A percentile compares a stretch with the other conserved stretches of the same genome.
Conservation (phyloP, 1,140 invertebrate genomes). For the Aricia agestis region DNA sequence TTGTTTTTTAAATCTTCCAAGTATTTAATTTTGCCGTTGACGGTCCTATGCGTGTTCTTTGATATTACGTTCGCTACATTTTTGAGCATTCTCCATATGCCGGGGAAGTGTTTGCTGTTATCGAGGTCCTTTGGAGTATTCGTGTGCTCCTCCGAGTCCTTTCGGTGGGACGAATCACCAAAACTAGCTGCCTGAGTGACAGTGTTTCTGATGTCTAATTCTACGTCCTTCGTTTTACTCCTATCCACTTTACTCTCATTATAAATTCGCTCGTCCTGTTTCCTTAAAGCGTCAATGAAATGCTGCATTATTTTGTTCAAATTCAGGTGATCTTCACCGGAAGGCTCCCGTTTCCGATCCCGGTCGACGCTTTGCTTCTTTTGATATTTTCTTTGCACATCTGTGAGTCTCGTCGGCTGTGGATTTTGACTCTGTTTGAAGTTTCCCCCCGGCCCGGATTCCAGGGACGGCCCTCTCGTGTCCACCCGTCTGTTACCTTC, state of each 20-base stretch:
- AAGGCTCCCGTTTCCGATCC: neutral
- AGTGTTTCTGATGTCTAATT: neutral
- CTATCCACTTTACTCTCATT: neutral
- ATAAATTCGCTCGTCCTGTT: neutral
- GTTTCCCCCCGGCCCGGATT: neutral
- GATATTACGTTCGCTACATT: constrained; percentile 75
- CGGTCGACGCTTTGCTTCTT: neutral
- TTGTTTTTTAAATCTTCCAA: constrained; percentile 76
- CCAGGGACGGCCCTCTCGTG: neutral
- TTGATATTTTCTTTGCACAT: neutral
- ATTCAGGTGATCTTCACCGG: neutral
- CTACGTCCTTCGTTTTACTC: neutral
- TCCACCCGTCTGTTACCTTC: neutral
- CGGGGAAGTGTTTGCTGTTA: constrained; percentile 35
- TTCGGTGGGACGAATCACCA: no score
- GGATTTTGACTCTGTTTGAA: neutral
- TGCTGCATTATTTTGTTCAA: neutral
- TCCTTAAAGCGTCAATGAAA: neutral
- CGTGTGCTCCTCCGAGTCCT: neutral
- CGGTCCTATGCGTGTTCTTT: constrained; percentile 67
- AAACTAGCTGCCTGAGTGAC: neutral
- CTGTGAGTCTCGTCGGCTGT: neutral
- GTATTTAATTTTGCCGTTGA: constrained; percentile 77
- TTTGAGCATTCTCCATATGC: constrained; percentile 70
- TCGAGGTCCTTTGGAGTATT: neutral